Percentiles rank a stretch among this genome's conserved stretches.
Conservation (phyloP, 2,888 invertebrate species). For the Platynereis dumerilii region DNA sequence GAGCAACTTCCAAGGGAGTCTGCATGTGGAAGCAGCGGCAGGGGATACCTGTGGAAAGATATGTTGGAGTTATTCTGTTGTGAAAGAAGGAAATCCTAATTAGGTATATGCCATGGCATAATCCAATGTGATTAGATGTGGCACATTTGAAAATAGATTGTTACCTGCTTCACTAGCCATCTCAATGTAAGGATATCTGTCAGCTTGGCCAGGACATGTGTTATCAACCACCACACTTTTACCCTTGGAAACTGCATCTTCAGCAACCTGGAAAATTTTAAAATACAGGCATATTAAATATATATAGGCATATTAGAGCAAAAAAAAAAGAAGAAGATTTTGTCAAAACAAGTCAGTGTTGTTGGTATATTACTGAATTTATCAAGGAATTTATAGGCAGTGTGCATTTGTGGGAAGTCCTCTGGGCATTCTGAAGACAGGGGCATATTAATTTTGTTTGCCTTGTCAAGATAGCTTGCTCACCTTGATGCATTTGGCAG, state of each 20-base stretch:
- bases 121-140: too few relatives aligned
- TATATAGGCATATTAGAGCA: neutral
- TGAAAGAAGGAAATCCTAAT: neutral
- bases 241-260: slow-evolving; percentile 46
- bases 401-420: too few relatives aligned
- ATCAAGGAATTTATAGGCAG: too few relatives aligned
- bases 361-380: neutral
- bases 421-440: too few relatives aligned
- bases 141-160: too few relatives aligned
- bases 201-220: slow-evolving; percentile 50
- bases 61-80: too few relatives aligned
- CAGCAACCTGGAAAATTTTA: slow-evolving; percentile 44
- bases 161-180: slow-evolving; percentile 44
- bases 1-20: slow-evolving; percentile 50
- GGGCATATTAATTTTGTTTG: too few relatives aligned
- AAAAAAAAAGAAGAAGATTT: neutral
- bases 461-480: too few relatives aligned
- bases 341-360: neutral
- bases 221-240: slow-evolving; percentile 59
- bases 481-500: slow-evolving; percentile 57
- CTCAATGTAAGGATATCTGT: slow-evolving; percentile 47
- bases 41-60: slow-evolving; percentile 43
- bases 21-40: slow-evolving; percentile 54
- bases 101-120: too few relatives aligned
- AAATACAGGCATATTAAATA: neutral